Evolutionary conservation across 2,888 invertebrate species (phyloP).

Genomic region (Eubasilissa splendida): DNA sequence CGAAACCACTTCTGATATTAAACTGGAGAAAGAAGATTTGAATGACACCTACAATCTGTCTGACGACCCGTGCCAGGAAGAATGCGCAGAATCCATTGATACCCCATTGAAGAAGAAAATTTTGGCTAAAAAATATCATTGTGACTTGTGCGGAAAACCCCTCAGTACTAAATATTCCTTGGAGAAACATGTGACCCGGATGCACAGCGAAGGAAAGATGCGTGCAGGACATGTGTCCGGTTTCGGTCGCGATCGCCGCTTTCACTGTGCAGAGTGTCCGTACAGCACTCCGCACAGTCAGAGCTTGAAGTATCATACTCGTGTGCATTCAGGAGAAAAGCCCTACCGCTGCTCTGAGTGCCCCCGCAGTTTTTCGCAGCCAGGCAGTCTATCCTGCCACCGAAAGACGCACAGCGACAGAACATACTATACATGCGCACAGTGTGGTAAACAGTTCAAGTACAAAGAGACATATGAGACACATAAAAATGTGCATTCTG

Average conservation of each 20-base stretch:
- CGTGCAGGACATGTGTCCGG: slow-evolving; percentile 65
- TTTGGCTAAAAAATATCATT: slow-evolving; percentile 30
- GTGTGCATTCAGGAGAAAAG: slow-evolving; percentile 68
- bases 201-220: slow-evolving; percentile 66
- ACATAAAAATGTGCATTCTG: slow-evolving; percentile 66
- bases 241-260: slow-evolving; percentile 64
- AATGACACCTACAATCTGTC: background rate
- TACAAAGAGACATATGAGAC: slow-evolving; percentile 68
- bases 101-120: background rate
- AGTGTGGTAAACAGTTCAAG: slow-evolving; percentile 71
- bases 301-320: slow-evolving; percentile 69
- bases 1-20: background rate
- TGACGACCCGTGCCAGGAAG: slow-evolving; percentile 9
- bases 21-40: slow-evolving; percentile 31
- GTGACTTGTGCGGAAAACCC: slow-evolving; percentile 47
- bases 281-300: slow-evolving; percentile 70
- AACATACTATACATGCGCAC: slow-evolving; percentile 66
- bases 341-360: slow-evolving; percentile 68
- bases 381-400: slow-evolving; percentile 68
- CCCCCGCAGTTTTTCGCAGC: slow-evolving; percentile 69
- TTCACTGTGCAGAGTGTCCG: slow-evolving; percentile 68
- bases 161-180: slow-evolving; percentile 58
- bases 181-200: slow-evolving; percentile 64
- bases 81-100: background rate
- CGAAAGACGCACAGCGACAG: slow-evolving; percentile 66